Base-by-base conservation (phyloP, 1,140 invertebrate species). In the Bombyx mandarina region DNA sequence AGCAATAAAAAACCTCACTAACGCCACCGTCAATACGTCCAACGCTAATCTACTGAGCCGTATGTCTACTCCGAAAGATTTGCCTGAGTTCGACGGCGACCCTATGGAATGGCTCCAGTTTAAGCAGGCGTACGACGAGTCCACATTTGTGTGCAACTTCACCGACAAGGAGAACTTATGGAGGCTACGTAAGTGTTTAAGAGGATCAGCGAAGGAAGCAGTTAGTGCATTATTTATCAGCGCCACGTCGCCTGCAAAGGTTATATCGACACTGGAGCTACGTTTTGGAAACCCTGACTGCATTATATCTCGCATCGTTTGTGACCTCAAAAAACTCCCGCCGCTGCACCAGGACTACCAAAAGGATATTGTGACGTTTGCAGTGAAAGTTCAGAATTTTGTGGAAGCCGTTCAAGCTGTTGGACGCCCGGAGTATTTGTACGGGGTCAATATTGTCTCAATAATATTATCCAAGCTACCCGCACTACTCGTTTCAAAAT, bases 191-290 rank as follows among this genome's bases (percentile, higher is more conserved):
- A 67, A 67, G 22, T 69, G 67, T 58, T 57, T 73, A 3, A 56
- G 47, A 50, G 67, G 63, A 12, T 4, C 61, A 3, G 69, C 67
- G 26, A 53, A 56, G n/a, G 69, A 71, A 48, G 61, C 72, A 0
- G 69, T 75, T 5, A 45, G 54, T 8, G 67, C 67, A 1, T 48
- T 72, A n/a, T 49, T 75, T 2, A 66, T 70, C 8, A 58, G 62
- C 42, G 64, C 57, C 7, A 62, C 65, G 0, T 57, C 69, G 7
- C 64, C 69, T 8, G 58, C 63, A 0, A 51, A 22, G 2, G 35
- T 75, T 0, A 68, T 75, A 61, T 51, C 61, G 2, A 68, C 72
- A 7, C 35, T 75, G 42, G 3, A 52, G n/a, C n/a, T n/a, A n/a
- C n/a, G n/a, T n/a, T n/a, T n/a, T n/a, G n/a, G n/a, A n/a, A n/a